These are phyloP conservation scores for Pelagia noctiluca DNA, from an alignment of 30 jellyfish, hydroid and myxozoan species.

Conservation along the genomic window DNA sequence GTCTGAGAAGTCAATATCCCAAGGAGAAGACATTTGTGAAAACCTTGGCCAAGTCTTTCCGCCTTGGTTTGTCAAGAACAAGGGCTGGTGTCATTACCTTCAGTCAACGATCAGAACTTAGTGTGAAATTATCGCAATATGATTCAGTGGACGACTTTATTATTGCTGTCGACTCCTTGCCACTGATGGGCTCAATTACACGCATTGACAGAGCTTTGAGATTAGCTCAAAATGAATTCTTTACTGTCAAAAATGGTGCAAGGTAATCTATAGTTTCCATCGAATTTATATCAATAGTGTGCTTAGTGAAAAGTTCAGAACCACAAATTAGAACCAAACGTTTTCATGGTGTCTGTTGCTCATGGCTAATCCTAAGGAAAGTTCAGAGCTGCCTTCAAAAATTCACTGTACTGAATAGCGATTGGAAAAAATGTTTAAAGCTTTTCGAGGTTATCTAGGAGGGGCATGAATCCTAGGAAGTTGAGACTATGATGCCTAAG, in stretches of 20 bases:
- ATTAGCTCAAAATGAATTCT: slow-evolving; percentile 55
- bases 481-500: too few species aligned
- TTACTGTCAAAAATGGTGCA: slow-evolving; percentile 69
- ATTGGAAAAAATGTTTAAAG: too few species aligned
- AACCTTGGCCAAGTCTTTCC: slow-evolving; percentile 66
- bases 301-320: too few species aligned
- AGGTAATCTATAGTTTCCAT: slow-evolving; percentile 8
- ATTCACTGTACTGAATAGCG: too few species aligned
- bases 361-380: too few species aligned
- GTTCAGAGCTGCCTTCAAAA: too few species aligned
- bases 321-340: too few species aligned
- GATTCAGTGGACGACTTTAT: slow-evolving; percentile 51
- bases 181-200: slow-evolving; percentile 77
- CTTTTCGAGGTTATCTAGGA: too few species aligned
- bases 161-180: slow-evolving; percentile 74
- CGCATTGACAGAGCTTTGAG: slow-evolving; percentile 82
- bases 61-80: slow-evolving; percentile 39
- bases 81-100: slow-evolving; percentile 73
- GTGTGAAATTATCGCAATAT: slow-evolving; percentile 57
- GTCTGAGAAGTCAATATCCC: slow-evolving; percentile 56
- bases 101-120: slow-evolving; percentile 72
- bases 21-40: slow-evolving; percentile 76
- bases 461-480: too few species aligned
- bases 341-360: too few species aligned
- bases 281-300: too few species aligned